These are phyloP conservation scores for Raphicerus campestris DNA, from an alignment of 2,113 vertebrate species.

Conservation along the genomic window DNA sequence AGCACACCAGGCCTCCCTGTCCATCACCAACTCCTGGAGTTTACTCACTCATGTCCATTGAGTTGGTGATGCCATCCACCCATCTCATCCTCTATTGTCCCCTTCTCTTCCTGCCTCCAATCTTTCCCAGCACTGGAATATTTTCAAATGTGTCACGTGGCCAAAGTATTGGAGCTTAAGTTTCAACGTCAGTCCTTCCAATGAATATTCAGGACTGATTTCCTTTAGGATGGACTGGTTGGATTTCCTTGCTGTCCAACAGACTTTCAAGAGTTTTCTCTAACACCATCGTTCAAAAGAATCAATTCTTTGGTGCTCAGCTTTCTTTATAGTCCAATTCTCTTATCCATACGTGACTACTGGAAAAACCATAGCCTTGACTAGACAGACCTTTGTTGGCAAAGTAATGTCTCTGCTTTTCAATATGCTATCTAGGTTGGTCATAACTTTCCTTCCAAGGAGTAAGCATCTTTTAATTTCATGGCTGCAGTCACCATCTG, in stretches of 20 bases:
- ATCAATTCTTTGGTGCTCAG: not conserved
- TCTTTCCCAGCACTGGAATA: not conserved
- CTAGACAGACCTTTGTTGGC: not conserved
- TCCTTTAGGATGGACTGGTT: not conserved
- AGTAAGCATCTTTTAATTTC: not conserved
- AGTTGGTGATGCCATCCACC: not conserved
- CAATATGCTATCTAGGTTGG: not conserved
- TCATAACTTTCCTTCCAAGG: not conserved
- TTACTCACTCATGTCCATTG: not conserved
- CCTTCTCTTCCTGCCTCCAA: not conserved
- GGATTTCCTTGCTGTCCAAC: not conserved
- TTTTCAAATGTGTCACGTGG: not conserved
- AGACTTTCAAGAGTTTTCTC: not conserved
- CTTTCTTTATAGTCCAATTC: not conserved
- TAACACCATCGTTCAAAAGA: not conserved
- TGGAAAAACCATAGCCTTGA: not conserved
- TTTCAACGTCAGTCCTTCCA: not conserved
- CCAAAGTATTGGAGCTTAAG: not conserved
- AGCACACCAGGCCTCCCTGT: not conserved
- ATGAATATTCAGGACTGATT: not conserved
- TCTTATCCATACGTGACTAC: not conserved
- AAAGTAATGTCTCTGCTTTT: not conserved
- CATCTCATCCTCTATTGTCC: not conserved
- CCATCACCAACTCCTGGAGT: rapidly evolving
- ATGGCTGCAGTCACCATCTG: not conserved